Base-by-base conservation (phyloP, 2,797 vertebrate genomes). In the Melanotaenia trifasciata region DNA sequence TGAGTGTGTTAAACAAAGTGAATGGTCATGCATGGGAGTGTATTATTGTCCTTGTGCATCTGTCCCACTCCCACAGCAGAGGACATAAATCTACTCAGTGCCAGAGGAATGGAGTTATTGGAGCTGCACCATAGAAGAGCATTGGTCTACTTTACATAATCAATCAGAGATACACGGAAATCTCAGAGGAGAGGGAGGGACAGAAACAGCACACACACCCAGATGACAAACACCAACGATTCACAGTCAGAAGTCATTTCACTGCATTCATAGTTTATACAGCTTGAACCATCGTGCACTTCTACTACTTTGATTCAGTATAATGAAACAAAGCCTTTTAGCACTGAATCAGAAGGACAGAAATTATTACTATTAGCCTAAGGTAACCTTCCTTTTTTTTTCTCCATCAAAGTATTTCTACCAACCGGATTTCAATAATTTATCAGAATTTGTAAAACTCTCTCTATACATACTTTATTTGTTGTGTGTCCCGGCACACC, bases 121-220 rank as follows among this genome's bases (percentile, higher is more conserved):
- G 85, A 86, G 79, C 88, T 53, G 71, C 89, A 90, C 81, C 84
- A 83, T 91, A 91, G 92, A 89, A 90, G 88, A 90, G 89, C 91
- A 91, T 90, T 84, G 92, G 92, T 92, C 93, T 89, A 95, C 93
- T 95, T 94, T 93, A 88, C 93, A 94, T 93, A 94, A 95, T 95
- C 94, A 94, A 94, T 94, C 92, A 94, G 86, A 87, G 87, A 84
- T 79, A 85, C 90, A 92, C 85, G 84, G 87, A 94, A 89, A 89
- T 90, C 88, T 93, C 89, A 81, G 90, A 91, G 88, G 92, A 90
- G 86, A 92, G 89, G 80, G 65, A 80, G 76, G 58, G 61, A 80
- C 45, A 61, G 71, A 73, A 67, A 76, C 77, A 76, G 67, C 74
- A 64, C 36, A 79, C 80, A 85, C 80, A 81, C 78, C 67, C 81